These are phyloP conservation scores for Ictalurus furcatus DNA, from an alignment of 2,113 vertebrate species.

Conservation along the genomic window DNA sequence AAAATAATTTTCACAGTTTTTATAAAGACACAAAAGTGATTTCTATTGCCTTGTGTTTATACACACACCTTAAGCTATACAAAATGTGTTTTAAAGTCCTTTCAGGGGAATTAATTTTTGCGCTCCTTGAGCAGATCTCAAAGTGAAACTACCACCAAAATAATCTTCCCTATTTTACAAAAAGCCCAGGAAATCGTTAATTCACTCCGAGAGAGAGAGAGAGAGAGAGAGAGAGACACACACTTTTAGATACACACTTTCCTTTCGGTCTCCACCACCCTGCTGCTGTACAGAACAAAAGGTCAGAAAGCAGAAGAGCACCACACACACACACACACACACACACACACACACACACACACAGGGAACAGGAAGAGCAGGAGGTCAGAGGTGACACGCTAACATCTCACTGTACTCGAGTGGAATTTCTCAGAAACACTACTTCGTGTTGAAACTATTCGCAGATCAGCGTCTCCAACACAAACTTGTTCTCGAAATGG, in stretches of 20 bases:
- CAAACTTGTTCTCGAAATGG: conserved; percentile 88
- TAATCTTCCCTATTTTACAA: not conserved
- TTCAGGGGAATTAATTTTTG: conserved; percentile 1
- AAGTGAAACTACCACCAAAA: conserved; percentile 14
- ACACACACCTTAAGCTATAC: not conserved
- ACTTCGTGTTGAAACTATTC: conserved; percentile 66
- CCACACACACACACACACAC: conserved; percentile 20
- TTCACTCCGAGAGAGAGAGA: conserved; percentile 10
- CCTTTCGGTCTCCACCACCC: conserved; percentile 1
- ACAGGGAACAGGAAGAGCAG: conserved; percentile 33
- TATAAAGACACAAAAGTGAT: conserved; percentile 31
- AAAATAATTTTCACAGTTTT: conserved; percentile 44
- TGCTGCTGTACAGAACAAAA: conserved; percentile 41
- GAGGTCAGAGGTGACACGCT: conserved; percentile 7
- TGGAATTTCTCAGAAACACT: conserved; percentile 45
- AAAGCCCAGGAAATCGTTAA: conserved; percentile 14
- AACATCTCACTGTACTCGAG: conserved; percentile 50
- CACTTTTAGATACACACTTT: not conserved
- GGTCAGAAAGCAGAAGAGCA: conserved; percentile 27
- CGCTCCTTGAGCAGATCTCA: not conserved
- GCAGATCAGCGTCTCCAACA: conserved; percentile 90
- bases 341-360: conserved; percentile 24
- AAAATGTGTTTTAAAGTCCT: not conserved
- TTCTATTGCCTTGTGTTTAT: conserved; percentile 43
- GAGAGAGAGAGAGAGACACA: conserved; percentile 7